A percentile compares a stretch with the other conserved stretches of the same genome.
Evolutionary conservation across 2,113 vertebrate genomes (phyloP).

Genomic region (Colinus virginianus): DNA sequence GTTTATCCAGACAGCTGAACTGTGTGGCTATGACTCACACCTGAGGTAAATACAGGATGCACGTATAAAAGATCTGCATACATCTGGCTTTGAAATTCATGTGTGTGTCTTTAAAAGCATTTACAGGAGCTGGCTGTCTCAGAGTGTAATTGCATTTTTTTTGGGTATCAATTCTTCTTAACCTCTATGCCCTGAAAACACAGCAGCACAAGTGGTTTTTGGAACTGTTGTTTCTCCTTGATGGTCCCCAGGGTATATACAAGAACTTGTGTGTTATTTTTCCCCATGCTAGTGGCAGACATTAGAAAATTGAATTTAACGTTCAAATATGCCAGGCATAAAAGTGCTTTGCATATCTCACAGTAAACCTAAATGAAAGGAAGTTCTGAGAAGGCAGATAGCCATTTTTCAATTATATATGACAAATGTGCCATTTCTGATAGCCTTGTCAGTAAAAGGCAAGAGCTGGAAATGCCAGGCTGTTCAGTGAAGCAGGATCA

Average conservation of each 20-base stretch:
- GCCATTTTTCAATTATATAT: conserved; percentile 73
- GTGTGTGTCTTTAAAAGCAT: neutral
- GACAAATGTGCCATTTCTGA: conserved; percentile 69
- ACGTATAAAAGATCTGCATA: neutral
- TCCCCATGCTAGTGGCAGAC: conserved; percentile 27
- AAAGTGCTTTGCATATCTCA: conserved; percentile 68
- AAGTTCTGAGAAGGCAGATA: conserved; percentile 69
- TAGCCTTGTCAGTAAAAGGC: conserved; percentile 58
- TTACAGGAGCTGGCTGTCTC: conserved; percentile 5
- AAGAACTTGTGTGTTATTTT: conserved; percentile 40
- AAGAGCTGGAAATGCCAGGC: conserved; percentile 57
- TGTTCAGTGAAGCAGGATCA: conserved; percentile 45
- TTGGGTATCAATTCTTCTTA: neutral
- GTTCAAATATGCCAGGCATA: conserved; percentile 49
- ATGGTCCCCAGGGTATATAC: conserved; percentile 15
- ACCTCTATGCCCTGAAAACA: conserved; percentile 22
- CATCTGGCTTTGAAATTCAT: neutral
- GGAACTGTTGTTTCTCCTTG: conserved; percentile 15
- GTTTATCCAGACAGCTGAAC: neutral
- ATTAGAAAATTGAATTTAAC: conserved; percentile 61
- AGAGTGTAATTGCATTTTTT: neutral
- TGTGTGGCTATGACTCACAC: neutral
- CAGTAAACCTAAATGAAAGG: conserved; percentile 63
- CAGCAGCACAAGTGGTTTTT: conserved; percentile 23
- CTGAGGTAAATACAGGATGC: neutral